Evolutionary conservation across 2,888 invertebrate genomes (phyloP).

Genomic region (Amaurobius ferox): DNA sequence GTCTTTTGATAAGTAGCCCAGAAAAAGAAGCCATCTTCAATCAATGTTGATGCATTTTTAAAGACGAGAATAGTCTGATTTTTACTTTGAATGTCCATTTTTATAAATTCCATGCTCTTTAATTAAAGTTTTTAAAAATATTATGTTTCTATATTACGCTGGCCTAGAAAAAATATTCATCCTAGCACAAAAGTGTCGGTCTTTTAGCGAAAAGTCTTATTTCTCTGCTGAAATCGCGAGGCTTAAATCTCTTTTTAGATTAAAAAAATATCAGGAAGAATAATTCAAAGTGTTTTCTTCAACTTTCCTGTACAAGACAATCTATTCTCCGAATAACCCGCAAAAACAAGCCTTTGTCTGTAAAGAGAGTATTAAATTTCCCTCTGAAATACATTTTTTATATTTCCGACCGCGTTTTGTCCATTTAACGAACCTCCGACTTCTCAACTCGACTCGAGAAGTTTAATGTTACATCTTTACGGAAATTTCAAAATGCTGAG

Average conservation of each 20-base stretch:
- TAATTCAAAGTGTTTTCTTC: conserved; percentile 18
- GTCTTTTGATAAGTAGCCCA: too few species aligned
- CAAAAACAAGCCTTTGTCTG: conserved; percentile 21
- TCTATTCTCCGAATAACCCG: neutral
- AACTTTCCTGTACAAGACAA: neutral
- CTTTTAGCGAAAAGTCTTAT: neutral
- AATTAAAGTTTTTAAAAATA: conserved; percentile 51
- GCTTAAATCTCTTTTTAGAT: conserved; percentile 14
- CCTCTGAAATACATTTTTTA: neutral
- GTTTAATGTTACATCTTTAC: conserved; percentile 50
- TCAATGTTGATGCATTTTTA: conserved; percentile 17
- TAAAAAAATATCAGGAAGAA: neutral
- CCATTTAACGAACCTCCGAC: conserved; percentile 51
- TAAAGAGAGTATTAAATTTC: conserved; percentile 26
- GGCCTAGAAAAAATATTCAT: neutral
- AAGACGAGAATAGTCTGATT: neutral
- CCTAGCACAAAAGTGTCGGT: neutral
- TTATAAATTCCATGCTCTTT: conserved; percentile 8
- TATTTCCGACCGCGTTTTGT: conserved; percentile 11
- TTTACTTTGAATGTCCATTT: neutral
- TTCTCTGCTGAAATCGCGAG: neutral
- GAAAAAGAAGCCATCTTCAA: neutral
- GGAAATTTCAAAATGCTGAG: neutral
- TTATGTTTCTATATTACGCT: conserved; percentile 20
- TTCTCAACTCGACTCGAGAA: conserved; percentile 40